phyloP scores from a whole-genome alignment of 92 coral and sea anemone genomes.

The Hydrozoanthus gracilis region DNA sequence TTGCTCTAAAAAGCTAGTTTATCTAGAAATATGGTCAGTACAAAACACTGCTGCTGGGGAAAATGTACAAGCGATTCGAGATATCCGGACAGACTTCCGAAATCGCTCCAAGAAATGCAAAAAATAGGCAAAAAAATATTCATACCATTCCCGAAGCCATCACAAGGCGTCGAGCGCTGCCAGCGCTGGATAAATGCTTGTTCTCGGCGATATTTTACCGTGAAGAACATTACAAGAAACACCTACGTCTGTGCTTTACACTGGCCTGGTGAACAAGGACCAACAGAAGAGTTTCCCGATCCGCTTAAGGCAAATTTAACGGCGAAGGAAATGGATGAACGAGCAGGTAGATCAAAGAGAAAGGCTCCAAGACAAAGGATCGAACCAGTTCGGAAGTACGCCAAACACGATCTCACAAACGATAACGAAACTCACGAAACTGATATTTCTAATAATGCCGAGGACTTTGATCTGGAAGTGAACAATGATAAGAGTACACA shows the following conservation, averaged over 20 bases:
- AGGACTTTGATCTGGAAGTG: conserved; percentile 14
- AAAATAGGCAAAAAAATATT: conserved; percentile 39
- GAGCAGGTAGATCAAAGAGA: conserved; percentile 51
- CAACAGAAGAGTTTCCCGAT: conserved; percentile 64
- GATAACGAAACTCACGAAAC: conserved; percentile 10
- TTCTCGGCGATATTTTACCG: conserved; percentile 61
- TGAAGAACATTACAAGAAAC: conserved; percentile 63
- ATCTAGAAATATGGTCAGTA: conserved; percentile 56
- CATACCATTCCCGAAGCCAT: conserved; percentile 66
- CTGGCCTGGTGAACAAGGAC: conserved; percentile 68
- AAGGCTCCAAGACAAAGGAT: conserved; percentile 58
- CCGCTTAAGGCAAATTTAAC: conserved; percentile 70
- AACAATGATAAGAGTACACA: conserved; percentile 45
- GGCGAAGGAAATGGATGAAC: conserved; percentile 37
- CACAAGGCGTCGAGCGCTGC: conserved; percentile 54
- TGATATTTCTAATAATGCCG: conserved; percentile 26
- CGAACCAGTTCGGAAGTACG: neutral
- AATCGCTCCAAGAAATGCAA: conserved; percentile 54
- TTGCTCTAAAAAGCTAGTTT: no score
- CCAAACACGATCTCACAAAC: conserved; percentile 13
- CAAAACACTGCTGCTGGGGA: conserved; percentile 65
- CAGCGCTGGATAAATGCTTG: conserved; percentile 72
- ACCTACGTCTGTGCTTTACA: conserved; percentile 70
- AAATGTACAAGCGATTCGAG: conserved; percentile 58
- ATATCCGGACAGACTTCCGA: conserved; percentile 61